Evolutionary conservation across 2,113 vertebrate species (phyloP).

Genomic region (Pomatostomus ruficeps): DNA sequence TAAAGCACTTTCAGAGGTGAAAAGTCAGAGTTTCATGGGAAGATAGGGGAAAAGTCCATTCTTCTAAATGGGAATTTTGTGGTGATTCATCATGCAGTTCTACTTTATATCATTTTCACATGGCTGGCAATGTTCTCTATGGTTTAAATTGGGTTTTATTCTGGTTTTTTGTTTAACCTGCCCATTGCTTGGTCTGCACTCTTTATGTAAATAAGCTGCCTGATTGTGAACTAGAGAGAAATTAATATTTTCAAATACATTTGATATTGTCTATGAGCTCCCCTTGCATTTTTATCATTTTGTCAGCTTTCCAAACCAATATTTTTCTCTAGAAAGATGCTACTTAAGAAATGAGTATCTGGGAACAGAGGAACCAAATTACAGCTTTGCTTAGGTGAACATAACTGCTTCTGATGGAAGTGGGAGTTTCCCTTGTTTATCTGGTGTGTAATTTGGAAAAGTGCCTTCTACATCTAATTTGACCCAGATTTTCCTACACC

Average conservation of each 20-base stretch:
- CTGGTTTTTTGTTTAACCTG: constrained; percentile 28
- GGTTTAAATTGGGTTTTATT: not conserved
- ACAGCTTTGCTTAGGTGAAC: not conserved
- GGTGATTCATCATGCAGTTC: not conserved
- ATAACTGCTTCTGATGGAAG: not conserved
- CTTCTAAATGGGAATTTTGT: constrained; percentile 21
- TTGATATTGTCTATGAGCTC: constrained; percentile 10
- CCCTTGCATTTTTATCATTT: constrained; percentile 38
- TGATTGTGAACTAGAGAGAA: constrained; percentile 8
- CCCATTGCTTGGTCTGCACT: constrained; percentile 37
- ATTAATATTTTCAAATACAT: constrained; percentile 42
- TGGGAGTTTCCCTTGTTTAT: not conserved
- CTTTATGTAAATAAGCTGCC: constrained; percentile 47
- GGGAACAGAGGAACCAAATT: not conserved
- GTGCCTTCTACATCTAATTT: not conserved
- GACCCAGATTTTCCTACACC: not conserved
- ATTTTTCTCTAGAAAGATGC: constrained; percentile 22
- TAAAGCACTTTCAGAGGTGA: constrained; percentile 15
- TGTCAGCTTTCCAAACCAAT: constrained; percentile 4
- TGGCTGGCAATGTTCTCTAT: not conserved
- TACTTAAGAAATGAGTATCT: not conserved
- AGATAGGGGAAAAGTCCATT: not conserved
- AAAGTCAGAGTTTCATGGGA: constrained; percentile 1
- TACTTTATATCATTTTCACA: constrained; percentile 17
- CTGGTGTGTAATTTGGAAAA: not conserved